These are phyloP conservation scores for Palythoa heliodiscus DNA, from an alignment of 92 coral and sea anemone genomes.

Conservation along the genomic window DNA sequence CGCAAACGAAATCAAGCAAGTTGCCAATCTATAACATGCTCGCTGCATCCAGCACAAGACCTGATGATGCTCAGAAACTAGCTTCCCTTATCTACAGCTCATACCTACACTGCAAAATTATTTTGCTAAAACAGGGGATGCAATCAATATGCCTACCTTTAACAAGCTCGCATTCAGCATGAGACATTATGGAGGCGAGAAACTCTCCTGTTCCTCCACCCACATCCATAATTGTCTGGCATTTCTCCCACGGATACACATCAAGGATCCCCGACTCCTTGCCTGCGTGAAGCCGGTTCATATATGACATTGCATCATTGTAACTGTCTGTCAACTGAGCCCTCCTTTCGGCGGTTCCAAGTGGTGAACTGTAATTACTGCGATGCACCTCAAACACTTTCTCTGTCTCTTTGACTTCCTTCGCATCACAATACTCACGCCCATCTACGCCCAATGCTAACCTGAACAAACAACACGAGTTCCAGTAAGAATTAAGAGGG, in stretches of 20 bases:
- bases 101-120: no score
- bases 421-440: conserved; percentile 17
- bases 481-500: no score
- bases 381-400: conserved; percentile 3
- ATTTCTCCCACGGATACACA: conserved; percentile 63
- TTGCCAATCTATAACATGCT: no score
- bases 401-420: not conserved
- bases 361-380: not conserved
- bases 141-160: conserved; percentile 35
- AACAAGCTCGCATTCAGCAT: conserved; percentile 59
- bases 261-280: conserved; percentile 34
- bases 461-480: not conserved
- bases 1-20: no score
- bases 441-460: conserved; percentile 9
- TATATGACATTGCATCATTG: conserved; percentile 48
- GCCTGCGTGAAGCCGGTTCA: conserved; percentile 31
- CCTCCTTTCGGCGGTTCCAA: conserved; percentile 57
- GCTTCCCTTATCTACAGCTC: no score
- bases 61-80: no score
- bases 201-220: conserved; percentile 64
- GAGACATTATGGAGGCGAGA: conserved; percentile 58
- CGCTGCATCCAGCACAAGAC: no score
- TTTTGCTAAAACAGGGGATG: not conserved
- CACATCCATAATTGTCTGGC: conserved; percentile 59
- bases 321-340: conserved; percentile 52